Conservation (phyloP, 2,888 invertebrate species). For the Drosophila pseudotalamancana region DNA sequence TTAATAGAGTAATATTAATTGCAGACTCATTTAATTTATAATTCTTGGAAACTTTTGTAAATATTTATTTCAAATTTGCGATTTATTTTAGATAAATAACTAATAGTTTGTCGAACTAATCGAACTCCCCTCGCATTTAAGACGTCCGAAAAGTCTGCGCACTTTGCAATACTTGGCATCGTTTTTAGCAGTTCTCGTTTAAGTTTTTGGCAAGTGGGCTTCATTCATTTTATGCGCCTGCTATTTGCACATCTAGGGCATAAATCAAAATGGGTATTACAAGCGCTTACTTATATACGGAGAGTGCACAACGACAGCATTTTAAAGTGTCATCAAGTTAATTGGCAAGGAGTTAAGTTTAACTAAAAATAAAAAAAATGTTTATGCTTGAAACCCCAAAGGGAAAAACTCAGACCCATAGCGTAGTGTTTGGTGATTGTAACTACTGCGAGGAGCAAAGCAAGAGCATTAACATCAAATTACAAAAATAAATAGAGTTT, state of each 20-base stretch:
- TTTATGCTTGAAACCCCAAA: slow-evolving; percentile 25
- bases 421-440: slow-evolving; percentile 8
- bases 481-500: slow-evolving; percentile 64
- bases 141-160: not conserved
- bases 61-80: too few relatives aligned
- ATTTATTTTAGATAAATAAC: too few relatives aligned
- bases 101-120: not conserved
- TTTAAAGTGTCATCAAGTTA: slow-evolving; percentile 64
- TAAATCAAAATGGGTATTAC: slow-evolving; percentile 44
- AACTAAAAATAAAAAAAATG: slow-evolving; percentile 14
- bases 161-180: slow-evolving; percentile 29
- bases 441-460: slow-evolving; percentile 31
- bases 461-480: slow-evolving; percentile 71
- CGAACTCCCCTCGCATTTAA: slow-evolving; percentile 7
- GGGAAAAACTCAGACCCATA: not conserved
- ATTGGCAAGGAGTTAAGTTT: slow-evolving; percentile 47
- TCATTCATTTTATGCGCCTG: slow-evolving; percentile 27
- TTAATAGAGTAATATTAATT: too few relatives aligned
- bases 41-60: not conserved
- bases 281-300: slow-evolving; percentile 7
- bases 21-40: not conserved
- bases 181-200: slow-evolving; percentile 10
- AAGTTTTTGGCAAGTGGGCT: slow-evolving; percentile 44
- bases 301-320: not conserved
- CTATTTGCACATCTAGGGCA: slow-evolving; percentile 32